Percentiles rank a stretch among this genome's conserved stretches.
phyloP scores from a whole-genome alignment of 2,113 vertebrate species.

The Orcinus orca region DNA sequence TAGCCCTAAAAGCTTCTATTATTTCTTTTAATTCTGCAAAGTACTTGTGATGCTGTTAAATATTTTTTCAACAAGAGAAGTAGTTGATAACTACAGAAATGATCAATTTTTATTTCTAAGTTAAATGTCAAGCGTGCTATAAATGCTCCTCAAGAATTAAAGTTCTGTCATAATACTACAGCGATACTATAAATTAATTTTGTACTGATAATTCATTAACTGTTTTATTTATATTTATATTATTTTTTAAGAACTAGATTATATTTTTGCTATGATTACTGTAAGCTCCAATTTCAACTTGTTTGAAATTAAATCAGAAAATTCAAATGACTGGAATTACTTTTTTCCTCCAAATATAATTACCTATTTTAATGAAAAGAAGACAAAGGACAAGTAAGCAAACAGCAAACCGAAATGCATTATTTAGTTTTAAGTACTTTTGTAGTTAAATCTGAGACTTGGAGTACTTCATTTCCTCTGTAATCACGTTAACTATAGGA shows the following conservation, averaged over 20 bases:
- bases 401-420: neutral
- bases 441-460: neutral
- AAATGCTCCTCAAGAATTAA: neutral
- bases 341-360: neutral
- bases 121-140: neutral
- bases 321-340: neutral
- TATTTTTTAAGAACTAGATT: neutral
- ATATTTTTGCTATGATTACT: neutral
- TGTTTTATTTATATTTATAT: neutral
- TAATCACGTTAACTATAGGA: neutral
- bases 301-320: neutral
- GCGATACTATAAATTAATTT: neutral
- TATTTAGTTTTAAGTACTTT: slow-evolving; percentile 11
- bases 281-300: neutral
- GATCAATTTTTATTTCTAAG: neutral
- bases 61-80: neutral
- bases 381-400: slow-evolving; percentile 27
- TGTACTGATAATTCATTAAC: neutral
- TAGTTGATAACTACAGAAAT: neutral
- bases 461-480: neutral
- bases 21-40: neutral
- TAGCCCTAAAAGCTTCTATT: neutral
- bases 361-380: neutral
- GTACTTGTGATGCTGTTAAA: neutral
- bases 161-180: neutral